Conservation (phyloP, 2,888 invertebrate genomes). For the Sisyra terminalis region DNA sequence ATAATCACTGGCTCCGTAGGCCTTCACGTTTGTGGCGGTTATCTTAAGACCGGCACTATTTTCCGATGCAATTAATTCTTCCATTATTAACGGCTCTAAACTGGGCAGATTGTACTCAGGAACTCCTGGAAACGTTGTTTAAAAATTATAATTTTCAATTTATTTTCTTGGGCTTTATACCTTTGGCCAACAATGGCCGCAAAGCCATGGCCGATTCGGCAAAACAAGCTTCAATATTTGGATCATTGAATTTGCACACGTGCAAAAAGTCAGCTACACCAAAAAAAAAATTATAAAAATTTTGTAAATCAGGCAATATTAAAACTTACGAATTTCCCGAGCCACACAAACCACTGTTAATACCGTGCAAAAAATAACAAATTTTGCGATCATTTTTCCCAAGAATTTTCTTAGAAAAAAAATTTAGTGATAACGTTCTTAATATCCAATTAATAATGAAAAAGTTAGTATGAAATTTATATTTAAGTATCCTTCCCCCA, state of each 20-base stretch:
- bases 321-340: no score
- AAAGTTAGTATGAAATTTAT: no score
- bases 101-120: constrained; percentile 37
- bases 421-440: no score
- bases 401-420: no score
- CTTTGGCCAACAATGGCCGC: constrained; percentile 29
- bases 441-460: no score
- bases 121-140: constrained; percentile 20
- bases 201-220: constrained; percentile 29
- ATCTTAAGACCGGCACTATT: constrained; percentile 26
- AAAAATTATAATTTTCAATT: constrained; percentile 1
- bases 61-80: constrained; percentile 31
- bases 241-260: constrained; percentile 33
- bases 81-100: constrained; percentile 33
- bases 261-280: constrained; percentile 36
- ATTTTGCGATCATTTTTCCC: no score
- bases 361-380: no score
- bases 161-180: constrained; percentile 16
- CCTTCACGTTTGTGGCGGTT: constrained; percentile 27
- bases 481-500: no score
- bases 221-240: constrained; percentile 30
- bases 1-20: constrained; percentile 34
- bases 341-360: no score
- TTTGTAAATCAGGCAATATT: no score
- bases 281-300: neutral